Conservation (phyloP, 2,888 invertebrate species). For the Falcaria lacertinaria region DNA sequence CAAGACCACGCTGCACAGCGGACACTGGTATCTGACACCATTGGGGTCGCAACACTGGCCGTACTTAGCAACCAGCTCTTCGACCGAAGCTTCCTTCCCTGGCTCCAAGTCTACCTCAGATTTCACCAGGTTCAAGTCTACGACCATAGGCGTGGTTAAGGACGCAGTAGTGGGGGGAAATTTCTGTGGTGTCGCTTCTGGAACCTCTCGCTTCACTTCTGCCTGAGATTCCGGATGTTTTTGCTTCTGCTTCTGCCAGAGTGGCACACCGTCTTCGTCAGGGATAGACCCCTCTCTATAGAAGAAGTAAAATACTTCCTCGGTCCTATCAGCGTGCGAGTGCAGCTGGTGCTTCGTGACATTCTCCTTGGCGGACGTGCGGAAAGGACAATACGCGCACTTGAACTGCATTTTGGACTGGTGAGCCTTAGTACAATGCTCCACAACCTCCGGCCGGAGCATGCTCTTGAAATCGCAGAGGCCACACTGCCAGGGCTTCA, state of each 20-base stretch:
- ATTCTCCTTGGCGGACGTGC: slow-evolving; percentile 71
- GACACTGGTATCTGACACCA: slow-evolving; percentile 79
- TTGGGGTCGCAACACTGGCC: slow-evolving; percentile 71
- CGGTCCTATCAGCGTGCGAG: slow-evolving; percentile 71
- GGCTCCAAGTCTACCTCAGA: slow-evolving; percentile 36
- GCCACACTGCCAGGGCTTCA: slow-evolving; percentile 85
- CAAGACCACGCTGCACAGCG: slow-evolving; percentile 79
- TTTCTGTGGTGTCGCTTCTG: slow-evolving; percentile 12
- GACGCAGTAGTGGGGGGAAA: slow-evolving; percentile 12
- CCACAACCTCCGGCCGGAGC: slow-evolving; percentile 79
- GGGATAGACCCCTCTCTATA: slow-evolving; percentile 65
- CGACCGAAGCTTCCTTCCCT: slow-evolving; percentile 28
- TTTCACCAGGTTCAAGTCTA: slow-evolving; percentile 61
- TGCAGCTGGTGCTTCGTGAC: slow-evolving; percentile 81
- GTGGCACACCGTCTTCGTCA: slow-evolving; percentile 42
- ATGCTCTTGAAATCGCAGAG: slow-evolving; percentile 82
- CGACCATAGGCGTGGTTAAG: slow-evolving; percentile 1
- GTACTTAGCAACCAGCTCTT: slow-evolving; percentile 46
- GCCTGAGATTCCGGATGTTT: slow-evolving; percentile 23
- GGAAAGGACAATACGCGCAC: slow-evolving; percentile 83
- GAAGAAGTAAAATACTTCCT: slow-evolving; percentile 73
- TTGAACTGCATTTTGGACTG: slow-evolving; percentile 84
- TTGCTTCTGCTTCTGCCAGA: slow-evolving; percentile 58
- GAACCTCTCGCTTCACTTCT: slow-evolving; percentile 42
- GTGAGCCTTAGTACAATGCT: slow-evolving; percentile 81